phyloP scores from a whole-genome alignment of 2,113 vertebrate species.

The Spheniscus mendiculus region DNA sequence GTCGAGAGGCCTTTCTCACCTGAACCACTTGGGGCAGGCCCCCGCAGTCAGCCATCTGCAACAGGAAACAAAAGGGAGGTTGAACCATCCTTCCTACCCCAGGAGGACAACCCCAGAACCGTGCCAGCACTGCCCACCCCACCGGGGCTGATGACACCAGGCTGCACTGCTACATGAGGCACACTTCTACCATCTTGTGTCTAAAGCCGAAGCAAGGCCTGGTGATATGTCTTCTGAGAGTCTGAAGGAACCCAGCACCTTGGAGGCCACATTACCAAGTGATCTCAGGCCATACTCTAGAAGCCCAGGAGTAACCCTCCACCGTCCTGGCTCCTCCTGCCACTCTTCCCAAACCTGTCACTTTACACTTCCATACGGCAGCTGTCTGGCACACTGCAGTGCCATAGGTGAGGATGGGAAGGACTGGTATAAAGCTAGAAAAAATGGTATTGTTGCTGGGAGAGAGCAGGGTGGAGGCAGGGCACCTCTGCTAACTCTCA shows the following conservation, averaged over 20 bases:
- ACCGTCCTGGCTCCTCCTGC: neutral
- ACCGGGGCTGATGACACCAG: neutral
- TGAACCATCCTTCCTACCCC: neutral
- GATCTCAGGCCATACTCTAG: neutral
- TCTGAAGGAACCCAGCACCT: neutral
- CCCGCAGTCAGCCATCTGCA: conserved; percentile 96
- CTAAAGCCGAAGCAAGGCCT: neutral
- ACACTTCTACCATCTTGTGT: neutral
- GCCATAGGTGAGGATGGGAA: neutral
- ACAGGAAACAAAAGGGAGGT: conserved; percentile 27
- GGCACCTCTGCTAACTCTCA: neutral
- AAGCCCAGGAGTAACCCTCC: neutral
- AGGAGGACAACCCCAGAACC: neutral
- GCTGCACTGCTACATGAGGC: neutral
- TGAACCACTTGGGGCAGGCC: conserved; percentile 94
- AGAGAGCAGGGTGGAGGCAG: neutral
- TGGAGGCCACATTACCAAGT: neutral
- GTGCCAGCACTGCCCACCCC: neutral
- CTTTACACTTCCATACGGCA: neutral
- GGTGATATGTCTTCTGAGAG: neutral
- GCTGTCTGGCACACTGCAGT: rapidly evolving
- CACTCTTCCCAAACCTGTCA: neutral
- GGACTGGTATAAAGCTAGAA: neutral
- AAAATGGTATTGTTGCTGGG: neutral
- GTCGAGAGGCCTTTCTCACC: conserved; percentile 71